Conservation (phyloP, 2,113 vertebrate species). For the Nicator chloris region DNA sequence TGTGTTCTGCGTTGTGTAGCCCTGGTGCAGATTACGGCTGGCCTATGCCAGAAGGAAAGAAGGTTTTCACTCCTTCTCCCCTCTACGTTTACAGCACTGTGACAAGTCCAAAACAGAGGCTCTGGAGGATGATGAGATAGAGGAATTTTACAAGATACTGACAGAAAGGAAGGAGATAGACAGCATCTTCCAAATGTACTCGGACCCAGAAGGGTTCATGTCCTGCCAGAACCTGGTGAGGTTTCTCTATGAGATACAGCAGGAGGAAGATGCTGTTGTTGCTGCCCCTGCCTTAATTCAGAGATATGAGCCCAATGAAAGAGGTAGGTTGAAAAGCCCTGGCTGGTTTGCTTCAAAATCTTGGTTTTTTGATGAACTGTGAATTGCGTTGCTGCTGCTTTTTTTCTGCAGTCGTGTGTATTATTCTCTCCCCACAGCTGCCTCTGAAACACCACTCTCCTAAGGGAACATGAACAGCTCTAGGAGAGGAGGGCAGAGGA, state of each 20-base stretch:
- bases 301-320: conserved; percentile 82
- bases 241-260: conserved; percentile 82
- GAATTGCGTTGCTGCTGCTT: neutral
- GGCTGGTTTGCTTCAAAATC: neutral
- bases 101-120: conserved; percentile 86
- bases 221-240: conserved; percentile 74
- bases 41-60: conserved; percentile 65
- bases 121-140: conserved; percentile 91
- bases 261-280: conserved; percentile 74
- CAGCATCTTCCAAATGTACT: conserved; percentile 74
- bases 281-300: conserved; percentile 83
- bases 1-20: conserved; percentile 68
- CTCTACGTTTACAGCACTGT: conserved; percentile 81
- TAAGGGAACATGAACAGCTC: neutral
- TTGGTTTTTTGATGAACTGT: neutral
- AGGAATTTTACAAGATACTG: conserved; percentile 87
- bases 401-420: neutral
- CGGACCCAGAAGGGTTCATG: conserved; percentile 70
- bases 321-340: conserved; percentile 71
- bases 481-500: neutral
- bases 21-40: conserved; percentile 63
- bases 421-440: neutral
- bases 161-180: conserved; percentile 87
- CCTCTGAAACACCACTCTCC: neutral
- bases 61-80: conserved; percentile 65